Evolutionary conservation across 2,888 invertebrate species (phyloP).

Genomic region (Diaphora mendica): DNA sequence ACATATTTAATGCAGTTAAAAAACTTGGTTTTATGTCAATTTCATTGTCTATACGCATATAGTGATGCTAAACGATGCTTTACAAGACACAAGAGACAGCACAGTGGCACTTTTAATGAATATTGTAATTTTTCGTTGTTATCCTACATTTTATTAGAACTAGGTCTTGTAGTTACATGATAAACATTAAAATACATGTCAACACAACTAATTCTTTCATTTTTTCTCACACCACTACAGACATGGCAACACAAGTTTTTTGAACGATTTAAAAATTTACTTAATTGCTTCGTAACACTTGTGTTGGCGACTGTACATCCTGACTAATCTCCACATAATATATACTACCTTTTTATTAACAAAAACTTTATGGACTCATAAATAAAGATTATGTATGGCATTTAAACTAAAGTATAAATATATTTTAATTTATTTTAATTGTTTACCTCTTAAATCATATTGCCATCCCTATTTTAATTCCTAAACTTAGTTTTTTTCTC

Average conservation of each 20-base stretch:
- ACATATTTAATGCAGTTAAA: conserved; percentile 16
- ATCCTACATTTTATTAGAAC: conserved; percentile 73
- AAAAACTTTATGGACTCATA: conserved; percentile 20
- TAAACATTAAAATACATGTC: conserved; percentile 86
- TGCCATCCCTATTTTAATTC: background rate
- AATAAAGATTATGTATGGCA: conserved; percentile 17
- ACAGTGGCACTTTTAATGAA: conserved; percentile 66
- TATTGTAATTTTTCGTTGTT: conserved; percentile 68
- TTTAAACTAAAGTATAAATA: conserved; percentile 11
- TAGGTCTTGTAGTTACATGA: conserved; percentile 83
- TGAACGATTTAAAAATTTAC: conserved; percentile 13
- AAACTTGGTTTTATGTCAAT: conserved; percentile 38
- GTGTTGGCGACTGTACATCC: conserved; percentile 54
- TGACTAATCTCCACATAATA: conserved; percentile 38
- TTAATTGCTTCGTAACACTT: conserved; percentile 44
- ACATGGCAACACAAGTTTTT: conserved; percentile 42
- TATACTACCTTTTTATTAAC: conserved; percentile 13
- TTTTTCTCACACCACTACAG: conserved; percentile 67
- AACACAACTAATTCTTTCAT: conserved; percentile 85
- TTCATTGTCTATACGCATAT: conserved; percentile 56
- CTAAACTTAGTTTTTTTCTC: background rate
- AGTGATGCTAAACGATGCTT: conserved; percentile 58
- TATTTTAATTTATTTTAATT: conserved; percentile 5
- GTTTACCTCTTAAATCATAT: background rate
- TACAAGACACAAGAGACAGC: conserved; percentile 68